Evolutionary conservation across 2,797 vertebrate species (phyloP).

Genomic region (Notolepis coatsorum): DNA sequence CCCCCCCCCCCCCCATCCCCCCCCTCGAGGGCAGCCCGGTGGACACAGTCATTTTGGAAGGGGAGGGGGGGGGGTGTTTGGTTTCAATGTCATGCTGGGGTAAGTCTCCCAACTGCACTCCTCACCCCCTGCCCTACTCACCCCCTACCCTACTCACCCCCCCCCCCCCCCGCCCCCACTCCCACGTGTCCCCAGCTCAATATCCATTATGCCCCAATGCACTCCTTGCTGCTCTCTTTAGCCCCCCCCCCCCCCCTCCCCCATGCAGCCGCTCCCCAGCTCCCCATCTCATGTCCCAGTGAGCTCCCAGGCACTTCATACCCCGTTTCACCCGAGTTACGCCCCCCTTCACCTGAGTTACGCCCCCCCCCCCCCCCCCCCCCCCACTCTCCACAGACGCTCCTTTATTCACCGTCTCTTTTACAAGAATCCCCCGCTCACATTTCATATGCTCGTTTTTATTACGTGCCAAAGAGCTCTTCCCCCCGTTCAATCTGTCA

Average conservation of each 20-base stretch:
- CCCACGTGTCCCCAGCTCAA: too few species aligned
- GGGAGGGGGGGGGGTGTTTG: conserved; percentile 59
- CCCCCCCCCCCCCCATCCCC: conserved; percentile 14
- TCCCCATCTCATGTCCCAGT: conserved; percentile 55
- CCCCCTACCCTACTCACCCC: too few species aligned
- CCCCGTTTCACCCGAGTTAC: conserved; percentile 76
- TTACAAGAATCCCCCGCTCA: conserved; percentile 56
- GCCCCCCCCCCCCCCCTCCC: conserved; percentile 27
- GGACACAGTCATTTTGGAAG: conserved; percentile 59
- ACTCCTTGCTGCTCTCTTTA: conserved; percentile 9
- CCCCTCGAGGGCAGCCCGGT: conserved; percentile 62
- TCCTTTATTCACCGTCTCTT: conserved; percentile 64
- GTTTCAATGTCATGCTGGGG: conserved; percentile 74
- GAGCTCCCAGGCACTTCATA: conserved; percentile 49
- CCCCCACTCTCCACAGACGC: conserved; percentile 53
- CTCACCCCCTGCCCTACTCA: conserved; percentile 19
- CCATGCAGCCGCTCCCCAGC: conserved; percentile 20
- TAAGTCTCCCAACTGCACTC: conserved; percentile 54
- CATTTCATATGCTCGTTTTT: conserved; percentile 75
- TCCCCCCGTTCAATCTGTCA: conserved; percentile 36
- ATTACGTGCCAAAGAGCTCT: conserved; percentile 52
- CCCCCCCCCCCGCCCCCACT: conserved; percentile 43
- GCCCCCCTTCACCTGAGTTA: conserved; percentile 79
- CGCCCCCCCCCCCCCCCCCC: conserved; percentile 56
- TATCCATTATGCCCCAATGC: conserved; percentile 57